Evolutionary conservation across 2,113 vertebrate genomes (phyloP).

Genomic region (Cavia aperea): DNA sequence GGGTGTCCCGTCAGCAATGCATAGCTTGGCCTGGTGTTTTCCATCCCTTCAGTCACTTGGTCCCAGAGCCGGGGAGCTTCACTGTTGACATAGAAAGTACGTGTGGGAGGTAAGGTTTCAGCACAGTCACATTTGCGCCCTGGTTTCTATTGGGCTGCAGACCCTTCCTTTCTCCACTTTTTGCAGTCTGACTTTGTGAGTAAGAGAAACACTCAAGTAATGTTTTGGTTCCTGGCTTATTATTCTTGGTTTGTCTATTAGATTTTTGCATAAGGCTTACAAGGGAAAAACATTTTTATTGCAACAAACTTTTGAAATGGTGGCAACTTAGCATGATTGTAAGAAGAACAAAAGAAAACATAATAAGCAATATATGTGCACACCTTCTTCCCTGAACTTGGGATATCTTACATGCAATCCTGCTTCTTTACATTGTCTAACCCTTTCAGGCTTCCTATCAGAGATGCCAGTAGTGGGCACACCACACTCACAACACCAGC

Average conservation of each 20-base stretch:
- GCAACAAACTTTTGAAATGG: not conserved
- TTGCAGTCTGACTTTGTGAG: not conserved
- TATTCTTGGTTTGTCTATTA: not conserved
- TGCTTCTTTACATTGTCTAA: not conserved
- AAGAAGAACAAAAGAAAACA: not conserved
- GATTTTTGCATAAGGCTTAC: not conserved
- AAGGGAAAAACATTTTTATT: not conserved
- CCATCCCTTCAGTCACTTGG: not conserved
- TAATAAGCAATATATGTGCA: not conserved
- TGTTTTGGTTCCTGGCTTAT: not conserved
- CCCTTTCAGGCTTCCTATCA: not conserved
- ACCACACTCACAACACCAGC: not conserved
- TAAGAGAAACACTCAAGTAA: not conserved
- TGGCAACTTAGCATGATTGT: not conserved
- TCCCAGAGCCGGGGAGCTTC: not conserved
- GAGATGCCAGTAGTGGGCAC: not conserved
- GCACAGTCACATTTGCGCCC: not conserved
- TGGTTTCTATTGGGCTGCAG: not conserved
- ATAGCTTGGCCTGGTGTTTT: not conserved
- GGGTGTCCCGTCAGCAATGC: not conserved
- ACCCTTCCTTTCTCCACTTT: not conserved
- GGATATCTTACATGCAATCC: not conserved
- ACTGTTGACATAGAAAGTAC: not conserved
- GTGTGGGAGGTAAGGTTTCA: not conserved
- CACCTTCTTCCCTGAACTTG: not conserved